Conservation (phyloP, 1,140 invertebrate genomes). For the Panagrolaimus sp. region DNA sequence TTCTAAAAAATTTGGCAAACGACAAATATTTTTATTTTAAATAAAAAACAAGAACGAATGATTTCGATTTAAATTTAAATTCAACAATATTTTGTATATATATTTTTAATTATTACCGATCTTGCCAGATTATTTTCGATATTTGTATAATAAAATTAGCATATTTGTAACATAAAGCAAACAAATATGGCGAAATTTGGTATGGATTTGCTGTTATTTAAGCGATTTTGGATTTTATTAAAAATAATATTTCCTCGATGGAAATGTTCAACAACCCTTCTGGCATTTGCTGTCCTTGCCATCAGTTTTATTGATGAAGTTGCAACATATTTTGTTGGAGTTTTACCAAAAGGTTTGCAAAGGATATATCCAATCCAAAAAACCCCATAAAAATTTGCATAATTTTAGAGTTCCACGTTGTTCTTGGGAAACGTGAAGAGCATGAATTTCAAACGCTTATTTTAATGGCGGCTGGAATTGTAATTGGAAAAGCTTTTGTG, state of each 20-base stretch:
- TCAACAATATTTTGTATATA: no score
- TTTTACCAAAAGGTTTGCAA: constrained; percentile 31
- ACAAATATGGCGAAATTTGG: constrained; percentile 21
- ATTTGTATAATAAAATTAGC: no score
- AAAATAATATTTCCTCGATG: constrained; percentile 38
- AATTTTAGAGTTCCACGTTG: constrained; percentile 36
- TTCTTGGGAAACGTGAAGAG: constrained; percentile 39
- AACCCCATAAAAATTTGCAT: neutral
- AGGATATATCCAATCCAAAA: neutral
- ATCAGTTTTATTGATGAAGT: constrained; percentile 45
- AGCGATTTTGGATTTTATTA: constrained; percentile 19
- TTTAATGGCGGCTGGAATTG: constrained; percentile 34
- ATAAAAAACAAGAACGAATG: no score
- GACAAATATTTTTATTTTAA: no score
- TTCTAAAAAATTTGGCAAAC: no score
- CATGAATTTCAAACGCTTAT: constrained; percentile 36
- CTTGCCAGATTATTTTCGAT: no score
- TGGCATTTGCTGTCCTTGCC: constrained; percentile 37
- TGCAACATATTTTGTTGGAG: constrained; percentile 48
- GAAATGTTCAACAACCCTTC: constrained; percentile 27
- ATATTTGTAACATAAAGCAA: no score
- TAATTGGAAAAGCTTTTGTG: constrained; percentile 43
- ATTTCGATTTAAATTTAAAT: no score
- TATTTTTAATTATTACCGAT: no score
- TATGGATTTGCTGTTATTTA: constrained; percentile 26